Base-by-base conservation (phyloP, 2,888 invertebrate genomes). In the Pecten maximus region DNA sequence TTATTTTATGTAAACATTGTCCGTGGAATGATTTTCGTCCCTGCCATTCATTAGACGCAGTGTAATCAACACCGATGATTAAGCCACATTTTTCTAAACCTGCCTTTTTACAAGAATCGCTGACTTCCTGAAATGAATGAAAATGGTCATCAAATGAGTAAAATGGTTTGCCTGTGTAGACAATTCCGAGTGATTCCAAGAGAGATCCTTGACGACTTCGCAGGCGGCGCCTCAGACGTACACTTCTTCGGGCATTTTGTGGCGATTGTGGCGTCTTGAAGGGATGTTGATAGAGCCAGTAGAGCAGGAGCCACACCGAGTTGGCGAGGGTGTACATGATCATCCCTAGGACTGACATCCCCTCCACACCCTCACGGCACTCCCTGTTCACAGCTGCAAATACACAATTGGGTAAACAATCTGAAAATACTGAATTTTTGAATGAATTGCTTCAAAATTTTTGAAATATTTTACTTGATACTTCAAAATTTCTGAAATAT, bases 21-120 rank as follows among this genome's bases (percentile, higher is more conserved):
- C 97, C 97, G 60, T 94, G 95, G 94, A 97, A 97, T 15, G 97
- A 97, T 91, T 97, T 96, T 88, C 97, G 94, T 40, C 97, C 97
- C 93, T 97, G 97, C 96, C 97, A 97, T 93, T 97, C 97, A 94
- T 97, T 97, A 92, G 97, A 97, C 15, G 97, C 97, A 12, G 97
- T 97, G 95, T 97, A 97, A 94, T 97, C 97, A 74, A 97, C 96
- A 0, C 97, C 97, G 89, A 97, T 96, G n/a, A 97, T 97, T n/a
- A 97, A 94, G 91, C 97, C 96, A 92, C 97, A 96, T 2, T 95
- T 95, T 90, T 97, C 97, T 35, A 97, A 95, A 0, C 97, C 97
- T 3, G 97, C 97, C 91, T 95, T 94, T 39, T 96, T 92, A 96
- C 97, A 97, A 0, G 97, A 97, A 35, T 92, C 93, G 88, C 96